Evolutionary conservation across 2,797 vertebrate species (phyloP).

Genomic region (Tenualosa thibaudeaui): DNA sequence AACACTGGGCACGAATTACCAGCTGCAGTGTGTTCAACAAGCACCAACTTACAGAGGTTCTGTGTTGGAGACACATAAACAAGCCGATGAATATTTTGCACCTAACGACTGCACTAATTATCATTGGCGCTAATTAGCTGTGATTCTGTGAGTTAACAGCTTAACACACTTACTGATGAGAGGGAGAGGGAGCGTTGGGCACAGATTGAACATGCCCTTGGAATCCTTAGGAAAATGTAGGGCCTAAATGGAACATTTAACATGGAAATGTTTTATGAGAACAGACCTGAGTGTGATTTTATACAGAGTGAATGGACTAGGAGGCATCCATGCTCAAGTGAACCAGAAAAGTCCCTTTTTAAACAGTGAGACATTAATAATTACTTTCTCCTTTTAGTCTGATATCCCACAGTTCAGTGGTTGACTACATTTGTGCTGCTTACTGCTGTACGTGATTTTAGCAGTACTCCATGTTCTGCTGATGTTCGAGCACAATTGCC

Average conservation of each 20-base stretch:
- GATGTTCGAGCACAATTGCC: background rate
- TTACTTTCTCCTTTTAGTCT: background rate
- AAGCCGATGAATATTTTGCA: slow-evolving; percentile 55
- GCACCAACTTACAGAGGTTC: slow-evolving; percentile 15
- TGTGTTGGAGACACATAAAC: slow-evolving; percentile 49
- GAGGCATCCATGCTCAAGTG: slow-evolving; percentile 43
- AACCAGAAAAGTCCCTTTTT: slow-evolving; percentile 30
- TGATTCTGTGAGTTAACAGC: slow-evolving; percentile 72
- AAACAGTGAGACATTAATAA: slow-evolving; percentile 25
- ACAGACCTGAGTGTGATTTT: slow-evolving; percentile 46
- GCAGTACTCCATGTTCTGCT: background rate
- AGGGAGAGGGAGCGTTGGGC: slow-evolving; percentile 2
- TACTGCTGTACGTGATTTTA: background rate
- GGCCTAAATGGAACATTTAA: slow-evolving; percentile 48
- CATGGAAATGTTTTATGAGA: slow-evolving; percentile 59
- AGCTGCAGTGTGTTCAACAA: slow-evolving; percentile 45
- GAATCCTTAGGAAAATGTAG: slow-evolving; percentile 24
- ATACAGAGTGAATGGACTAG: slow-evolving; percentile 53
- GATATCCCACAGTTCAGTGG: background rate
- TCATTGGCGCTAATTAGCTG: slow-evolving; percentile 73
- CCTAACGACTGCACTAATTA: slow-evolving; percentile 72
- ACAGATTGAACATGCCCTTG: background rate
- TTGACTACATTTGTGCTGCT: background rate
- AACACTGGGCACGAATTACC: slow-evolving; percentile 41
- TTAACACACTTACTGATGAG: slow-evolving; percentile 57